These are phyloP conservation scores for Hemichromis elongatus DNA, from an alignment of 2,113 vertebrate genomes.

Conservation along the genomic window DNA sequence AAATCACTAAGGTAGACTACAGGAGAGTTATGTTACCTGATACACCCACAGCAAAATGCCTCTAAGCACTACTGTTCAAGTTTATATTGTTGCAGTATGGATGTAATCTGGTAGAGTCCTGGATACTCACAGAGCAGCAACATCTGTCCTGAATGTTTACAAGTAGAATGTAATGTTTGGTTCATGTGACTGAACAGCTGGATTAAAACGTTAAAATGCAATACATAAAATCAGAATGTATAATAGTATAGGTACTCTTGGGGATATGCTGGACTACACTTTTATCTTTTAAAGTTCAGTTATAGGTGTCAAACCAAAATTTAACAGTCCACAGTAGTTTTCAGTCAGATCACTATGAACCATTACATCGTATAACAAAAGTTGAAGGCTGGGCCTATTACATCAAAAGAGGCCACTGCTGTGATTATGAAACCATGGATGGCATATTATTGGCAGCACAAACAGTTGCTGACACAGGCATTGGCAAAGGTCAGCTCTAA, in stretches of 20 bases:
- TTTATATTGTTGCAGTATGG: background rate
- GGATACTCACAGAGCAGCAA: background rate
- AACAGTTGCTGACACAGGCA: background rate
- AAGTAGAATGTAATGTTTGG: background rate
- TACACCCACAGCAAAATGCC: background rate
- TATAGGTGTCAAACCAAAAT: background rate
- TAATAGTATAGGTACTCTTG: background rate
- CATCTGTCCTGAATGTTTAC: background rate
- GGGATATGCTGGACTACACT: background rate
- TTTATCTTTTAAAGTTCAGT: background rate
- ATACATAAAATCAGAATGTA: background rate
- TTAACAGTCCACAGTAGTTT: background rate
- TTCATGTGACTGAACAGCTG: background rate
- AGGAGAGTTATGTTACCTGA: background rate
- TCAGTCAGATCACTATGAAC: background rate
- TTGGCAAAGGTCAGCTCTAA: background rate
- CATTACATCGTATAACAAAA: background rate
- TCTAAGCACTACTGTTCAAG: background rate
- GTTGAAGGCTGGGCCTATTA: background rate
- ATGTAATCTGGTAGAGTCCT: background rate
- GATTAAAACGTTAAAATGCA: background rate
- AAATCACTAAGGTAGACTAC: background rate
- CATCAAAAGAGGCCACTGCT: background rate
- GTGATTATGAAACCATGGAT: background rate
- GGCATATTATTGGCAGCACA: background rate